These are phyloP conservation scores for Pteromalus puparum DNA, from an alignment of 1,140 invertebrate species.

Conservation along the genomic window DNA sequence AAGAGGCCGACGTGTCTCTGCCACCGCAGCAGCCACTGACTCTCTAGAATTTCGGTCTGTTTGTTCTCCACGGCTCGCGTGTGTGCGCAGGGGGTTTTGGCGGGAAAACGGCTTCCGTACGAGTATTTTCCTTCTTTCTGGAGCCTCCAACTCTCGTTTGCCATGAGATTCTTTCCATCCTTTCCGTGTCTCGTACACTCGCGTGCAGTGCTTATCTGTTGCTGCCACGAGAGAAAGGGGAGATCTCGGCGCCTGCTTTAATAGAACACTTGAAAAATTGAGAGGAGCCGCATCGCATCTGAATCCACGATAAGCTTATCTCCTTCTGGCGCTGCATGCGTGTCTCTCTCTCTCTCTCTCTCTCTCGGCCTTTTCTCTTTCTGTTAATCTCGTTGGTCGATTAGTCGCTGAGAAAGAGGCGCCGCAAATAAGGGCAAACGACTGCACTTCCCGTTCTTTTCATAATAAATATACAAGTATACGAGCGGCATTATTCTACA, in stretches of 20 bases:
- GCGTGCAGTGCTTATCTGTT: background rate
- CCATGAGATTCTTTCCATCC: background rate
- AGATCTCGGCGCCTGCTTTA: background rate
- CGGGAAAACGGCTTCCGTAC: slow-evolving; percentile 20
- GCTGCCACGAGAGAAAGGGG: background rate
- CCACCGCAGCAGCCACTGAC: background rate
- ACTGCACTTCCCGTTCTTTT: background rate
- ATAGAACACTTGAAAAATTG: background rate
- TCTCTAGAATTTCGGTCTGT: background rate
- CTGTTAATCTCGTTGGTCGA: background rate
- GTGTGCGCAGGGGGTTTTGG: background rate
- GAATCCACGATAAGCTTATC: slow-evolving; percentile 35
- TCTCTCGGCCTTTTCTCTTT: slow-evolving; percentile 3
- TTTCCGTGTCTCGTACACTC: background rate
- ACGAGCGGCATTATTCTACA: background rate
- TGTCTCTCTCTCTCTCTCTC: slow-evolving; percentile 16
- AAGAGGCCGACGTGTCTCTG: background rate
- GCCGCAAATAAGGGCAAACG: background rate
- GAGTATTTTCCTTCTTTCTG: slow-evolving; percentile 5
- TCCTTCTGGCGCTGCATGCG: background rate
- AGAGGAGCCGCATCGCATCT: background rate
- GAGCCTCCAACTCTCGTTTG: background rate
- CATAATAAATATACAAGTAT: background rate
- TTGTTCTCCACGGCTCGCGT: background rate
- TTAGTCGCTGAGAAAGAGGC: background rate